Evolutionary conservation across 2,797 vertebrate genomes (phyloP).

Genomic region (Hafferia zeledoni): DNA sequence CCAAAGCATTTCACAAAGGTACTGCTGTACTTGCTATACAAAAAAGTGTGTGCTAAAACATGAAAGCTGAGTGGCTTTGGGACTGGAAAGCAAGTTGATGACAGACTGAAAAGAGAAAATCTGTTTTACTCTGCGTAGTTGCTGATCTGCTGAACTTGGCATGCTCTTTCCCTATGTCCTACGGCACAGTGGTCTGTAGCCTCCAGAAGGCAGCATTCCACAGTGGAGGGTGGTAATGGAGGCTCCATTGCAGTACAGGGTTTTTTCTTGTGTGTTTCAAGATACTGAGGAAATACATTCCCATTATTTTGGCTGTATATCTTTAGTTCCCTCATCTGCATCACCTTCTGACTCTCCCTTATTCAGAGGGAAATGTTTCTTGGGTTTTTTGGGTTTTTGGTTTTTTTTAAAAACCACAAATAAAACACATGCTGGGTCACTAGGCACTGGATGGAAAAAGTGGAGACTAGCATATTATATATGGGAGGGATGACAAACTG

Average conservation of each 20-base stretch:
- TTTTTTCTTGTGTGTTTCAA: background rate
- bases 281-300: background rate
- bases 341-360: background rate
- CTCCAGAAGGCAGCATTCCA: background rate
- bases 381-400: too few relatives aligned
- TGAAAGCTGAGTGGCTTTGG: background rate
- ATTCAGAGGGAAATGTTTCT: background rate
- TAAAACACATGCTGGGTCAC: background rate
- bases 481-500: background rate
- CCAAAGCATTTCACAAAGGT: background rate
- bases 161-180: background rate
- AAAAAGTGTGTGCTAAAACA: background rate
- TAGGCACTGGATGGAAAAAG: background rate
- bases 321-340: background rate
- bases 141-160: background rate
- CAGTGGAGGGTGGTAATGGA: rapidly evolving
- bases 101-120: background rate
- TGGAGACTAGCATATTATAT: background rate
- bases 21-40: background rate
- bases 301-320: background rate
- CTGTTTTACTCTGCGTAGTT: background rate
- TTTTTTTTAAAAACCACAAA: background rate
- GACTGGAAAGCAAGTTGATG: background rate
- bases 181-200: background rate
- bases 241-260: background rate